These are phyloP conservation scores for Alaudala cheleensis DNA, from an alignment of 2,113 vertebrate species.

Conservation along the genomic window DNA sequence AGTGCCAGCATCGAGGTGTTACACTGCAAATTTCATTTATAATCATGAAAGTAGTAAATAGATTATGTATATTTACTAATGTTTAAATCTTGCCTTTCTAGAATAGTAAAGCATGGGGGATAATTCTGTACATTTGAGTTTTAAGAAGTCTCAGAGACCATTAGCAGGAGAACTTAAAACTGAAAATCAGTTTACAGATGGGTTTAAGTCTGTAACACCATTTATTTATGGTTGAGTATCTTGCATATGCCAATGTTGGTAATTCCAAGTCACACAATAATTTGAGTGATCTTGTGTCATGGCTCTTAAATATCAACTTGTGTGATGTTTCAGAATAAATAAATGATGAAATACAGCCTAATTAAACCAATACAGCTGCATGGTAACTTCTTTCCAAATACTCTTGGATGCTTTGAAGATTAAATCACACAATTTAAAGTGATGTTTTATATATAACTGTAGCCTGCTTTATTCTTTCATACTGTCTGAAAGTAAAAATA, in stretches of 20 bases:
- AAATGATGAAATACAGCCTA: constrained; percentile 65
- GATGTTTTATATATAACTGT: constrained; percentile 5
- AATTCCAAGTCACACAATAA: constrained; percentile 75
- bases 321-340: constrained; percentile 74
- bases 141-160: constrained; percentile 26
- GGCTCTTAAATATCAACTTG: constrained; percentile 71
- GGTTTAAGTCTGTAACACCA: constrained; percentile 72
- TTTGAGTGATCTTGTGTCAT: constrained; percentile 76
- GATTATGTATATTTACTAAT: background rate
- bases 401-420: constrained; percentile 30
- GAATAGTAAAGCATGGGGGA: background rate
- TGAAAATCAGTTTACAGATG: constrained; percentile 71
- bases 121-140: background rate
- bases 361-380: constrained; percentile 60
- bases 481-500: background rate
- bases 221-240: constrained; percentile 78
- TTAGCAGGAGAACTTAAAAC: constrained; percentile 56
- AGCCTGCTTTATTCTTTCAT: background rate
- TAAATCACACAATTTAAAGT: constrained; percentile 5
- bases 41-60: background rate
- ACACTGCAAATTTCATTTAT: background rate
- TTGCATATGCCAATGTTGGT: constrained; percentile 72
- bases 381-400: constrained; percentile 49
- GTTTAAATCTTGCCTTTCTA: background rate
- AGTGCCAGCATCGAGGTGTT: background rate